Evolutionary conservation across 2,113 vertebrate genomes (phyloP).

Genomic region (Heterotilapia buettikoferi): DNA sequence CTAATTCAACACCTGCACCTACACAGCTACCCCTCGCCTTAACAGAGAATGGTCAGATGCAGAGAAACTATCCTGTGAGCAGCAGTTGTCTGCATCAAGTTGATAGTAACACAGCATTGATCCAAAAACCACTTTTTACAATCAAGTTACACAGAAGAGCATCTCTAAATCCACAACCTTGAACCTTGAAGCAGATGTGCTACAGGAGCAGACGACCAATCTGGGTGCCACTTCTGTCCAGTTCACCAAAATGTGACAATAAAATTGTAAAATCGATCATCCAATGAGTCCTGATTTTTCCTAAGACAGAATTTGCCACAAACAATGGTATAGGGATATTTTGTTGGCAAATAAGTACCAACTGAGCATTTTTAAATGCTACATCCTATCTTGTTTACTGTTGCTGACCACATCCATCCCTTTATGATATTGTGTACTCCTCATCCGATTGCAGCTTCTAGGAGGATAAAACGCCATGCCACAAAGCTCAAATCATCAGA

Average conservation of each 20-base stretch:
- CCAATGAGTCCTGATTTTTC: neutral
- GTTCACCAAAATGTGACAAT: neutral
- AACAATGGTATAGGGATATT: neutral
- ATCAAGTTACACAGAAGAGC: neutral
- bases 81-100: neutral
- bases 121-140: neutral
- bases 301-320: neutral
- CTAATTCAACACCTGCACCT: neutral
- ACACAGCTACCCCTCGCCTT: neutral
- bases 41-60: neutral
- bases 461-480: neutral
- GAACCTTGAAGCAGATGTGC: neutral
- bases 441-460: neutral
- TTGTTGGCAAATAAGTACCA: rapidly evolving
- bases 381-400: neutral
- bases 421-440: neutral
- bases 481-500: neutral
- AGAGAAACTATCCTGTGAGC: neutral
- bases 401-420: neutral
- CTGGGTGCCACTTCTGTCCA: neutral
- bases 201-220: neutral
- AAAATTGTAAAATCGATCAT: rapidly evolving
- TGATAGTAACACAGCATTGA: neutral
- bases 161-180: neutral
- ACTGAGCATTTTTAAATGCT: rapidly evolving